These are phyloP conservation scores for Papilio xuthus DNA, from an alignment of 1,140 invertebrate species.

Conservation along the genomic window DNA sequence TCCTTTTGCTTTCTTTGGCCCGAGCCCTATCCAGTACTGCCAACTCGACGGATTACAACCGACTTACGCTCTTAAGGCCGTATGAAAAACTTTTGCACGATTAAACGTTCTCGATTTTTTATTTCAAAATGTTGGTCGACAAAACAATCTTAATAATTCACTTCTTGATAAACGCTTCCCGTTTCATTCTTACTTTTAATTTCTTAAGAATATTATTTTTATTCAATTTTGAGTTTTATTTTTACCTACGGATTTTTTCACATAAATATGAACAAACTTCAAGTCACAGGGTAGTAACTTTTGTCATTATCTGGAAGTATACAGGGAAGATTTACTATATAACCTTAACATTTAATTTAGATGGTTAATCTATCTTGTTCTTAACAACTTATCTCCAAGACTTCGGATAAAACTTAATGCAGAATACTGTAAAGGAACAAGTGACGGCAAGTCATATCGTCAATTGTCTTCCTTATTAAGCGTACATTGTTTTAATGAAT, in stretches of 20 bases:
- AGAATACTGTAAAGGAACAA: not conserved
- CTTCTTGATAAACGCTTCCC: slow-evolving; percentile 5
- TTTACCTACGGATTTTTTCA: not conserved
- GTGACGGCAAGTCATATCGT: not conserved
- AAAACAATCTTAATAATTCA: slow-evolving; percentile 24
- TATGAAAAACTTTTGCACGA: slow-evolving; percentile 51
- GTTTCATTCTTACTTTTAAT: not conserved
- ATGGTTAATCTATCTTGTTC: too few species aligned
- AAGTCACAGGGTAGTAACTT: not conserved
- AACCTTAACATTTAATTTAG: too few species aligned
- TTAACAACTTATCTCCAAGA: not conserved
- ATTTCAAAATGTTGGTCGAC: slow-evolving; percentile 16
- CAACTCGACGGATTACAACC: slow-evolving; percentile 59
- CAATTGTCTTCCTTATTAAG: not conserved
- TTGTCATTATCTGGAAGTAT: not conserved
- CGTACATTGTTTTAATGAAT: slow-evolving; percentile 30
- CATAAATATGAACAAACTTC: not conserved
- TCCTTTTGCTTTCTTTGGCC: slow-evolving; percentile 60
- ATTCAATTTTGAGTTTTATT: not conserved
- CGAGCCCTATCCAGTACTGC: slow-evolving; percentile 52
- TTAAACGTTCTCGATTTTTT: slow-evolving; percentile 44
- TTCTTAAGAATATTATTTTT: not conserved
- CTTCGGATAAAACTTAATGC: too few species aligned
- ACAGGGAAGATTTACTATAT: too few species aligned
- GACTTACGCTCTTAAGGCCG: slow-evolving; percentile 56